phyloP scores from a whole-genome alignment of 2,113 vertebrate species.

The Excalfactoria chinensis region DNA sequence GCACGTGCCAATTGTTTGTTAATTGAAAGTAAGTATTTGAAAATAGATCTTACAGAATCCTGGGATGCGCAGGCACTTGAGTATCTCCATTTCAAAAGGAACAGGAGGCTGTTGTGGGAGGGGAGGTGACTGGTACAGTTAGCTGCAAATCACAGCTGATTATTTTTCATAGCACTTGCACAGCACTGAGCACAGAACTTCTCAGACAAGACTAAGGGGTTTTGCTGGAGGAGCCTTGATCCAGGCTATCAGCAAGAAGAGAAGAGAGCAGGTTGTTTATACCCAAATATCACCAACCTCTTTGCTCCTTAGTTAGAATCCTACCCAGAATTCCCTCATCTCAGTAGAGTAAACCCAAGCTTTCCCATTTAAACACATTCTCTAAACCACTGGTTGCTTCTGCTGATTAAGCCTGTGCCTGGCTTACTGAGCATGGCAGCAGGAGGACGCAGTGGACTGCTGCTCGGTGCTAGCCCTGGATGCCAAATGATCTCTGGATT shows the following conservation, averaged over 20 bases:
- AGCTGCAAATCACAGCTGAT: background rate
- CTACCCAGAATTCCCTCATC: background rate
- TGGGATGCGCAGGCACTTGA: background rate
- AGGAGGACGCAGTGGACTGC: background rate
- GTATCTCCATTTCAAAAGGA: background rate
- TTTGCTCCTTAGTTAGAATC: conserved; percentile 4
- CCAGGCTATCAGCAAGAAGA: background rate
- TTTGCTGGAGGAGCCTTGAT: background rate
- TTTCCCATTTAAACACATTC: background rate
- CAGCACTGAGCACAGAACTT: background rate
- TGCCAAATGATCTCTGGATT: conserved; percentile 1
- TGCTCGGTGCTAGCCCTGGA: background rate
- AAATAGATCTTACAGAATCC: background rate
- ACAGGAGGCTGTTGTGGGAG: background rate
- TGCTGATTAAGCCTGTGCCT: background rate
- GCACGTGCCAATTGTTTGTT: background rate
- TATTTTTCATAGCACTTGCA: background rate
- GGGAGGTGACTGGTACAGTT: background rate
- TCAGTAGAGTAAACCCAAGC: conserved; percentile 18
- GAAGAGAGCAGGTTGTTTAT: background rate
- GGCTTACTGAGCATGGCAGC: background rate
- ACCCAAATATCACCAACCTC: background rate
- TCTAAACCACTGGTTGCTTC: background rate
- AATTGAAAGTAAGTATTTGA: conserved; percentile 19
- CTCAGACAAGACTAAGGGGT: background rate